Percentiles rank a stretch among this genome's conserved stretches.
phyloP scores from a whole-genome alignment of 1,140 invertebrate species.

The Drosophila cardini region DNA sequence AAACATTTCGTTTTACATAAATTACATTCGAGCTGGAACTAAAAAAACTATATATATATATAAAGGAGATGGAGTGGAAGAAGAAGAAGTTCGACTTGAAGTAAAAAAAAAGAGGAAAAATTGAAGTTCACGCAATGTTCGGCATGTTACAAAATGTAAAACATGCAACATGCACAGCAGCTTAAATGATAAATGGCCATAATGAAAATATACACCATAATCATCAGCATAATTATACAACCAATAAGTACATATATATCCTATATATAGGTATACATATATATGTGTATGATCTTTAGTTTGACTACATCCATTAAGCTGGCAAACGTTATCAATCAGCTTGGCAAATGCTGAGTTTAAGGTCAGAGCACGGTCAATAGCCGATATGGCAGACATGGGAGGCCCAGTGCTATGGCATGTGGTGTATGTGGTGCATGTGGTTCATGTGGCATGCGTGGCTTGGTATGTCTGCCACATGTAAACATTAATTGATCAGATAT shows the following conservation, averaged over 20 bases:
- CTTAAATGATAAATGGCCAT: conserved; percentile 59
- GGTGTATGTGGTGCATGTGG: conserved; percentile 18
- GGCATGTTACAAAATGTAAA: conserved; percentile 57
- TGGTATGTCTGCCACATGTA: conserved; percentile 55
- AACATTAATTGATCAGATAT: conserved; percentile 71
- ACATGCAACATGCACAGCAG: conserved; percentile 54
- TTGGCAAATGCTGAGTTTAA: conserved; percentile 36
- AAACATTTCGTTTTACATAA: conserved; percentile 47
- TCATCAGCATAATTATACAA: conserved; percentile 41
- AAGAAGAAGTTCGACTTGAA: neutral
- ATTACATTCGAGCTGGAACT: conserved; percentile 34
- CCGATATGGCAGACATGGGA: conserved; percentile 28
- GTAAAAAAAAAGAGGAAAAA: conserved; percentile 1
- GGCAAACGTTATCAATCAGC: conserved; percentile 47
- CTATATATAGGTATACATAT: too few relatives aligned
- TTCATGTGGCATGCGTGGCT: conserved; percentile 35
- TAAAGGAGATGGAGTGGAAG: neutral
- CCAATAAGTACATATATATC: neutral
- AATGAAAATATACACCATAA: conserved; percentile 58
- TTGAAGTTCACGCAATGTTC: conserved; percentile 45
- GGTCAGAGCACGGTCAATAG: conserved; percentile 47
- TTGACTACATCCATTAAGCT: conserved; percentile 40
- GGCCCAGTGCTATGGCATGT: neutral
- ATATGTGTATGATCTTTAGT: too few relatives aligned
- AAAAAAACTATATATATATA: conserved; percentile 8